Percentiles rank a stretch among this genome's conserved stretches.
phyloP scores from a whole-genome alignment of 2,113 vertebrate species.

The Lathamus discolor region DNA sequence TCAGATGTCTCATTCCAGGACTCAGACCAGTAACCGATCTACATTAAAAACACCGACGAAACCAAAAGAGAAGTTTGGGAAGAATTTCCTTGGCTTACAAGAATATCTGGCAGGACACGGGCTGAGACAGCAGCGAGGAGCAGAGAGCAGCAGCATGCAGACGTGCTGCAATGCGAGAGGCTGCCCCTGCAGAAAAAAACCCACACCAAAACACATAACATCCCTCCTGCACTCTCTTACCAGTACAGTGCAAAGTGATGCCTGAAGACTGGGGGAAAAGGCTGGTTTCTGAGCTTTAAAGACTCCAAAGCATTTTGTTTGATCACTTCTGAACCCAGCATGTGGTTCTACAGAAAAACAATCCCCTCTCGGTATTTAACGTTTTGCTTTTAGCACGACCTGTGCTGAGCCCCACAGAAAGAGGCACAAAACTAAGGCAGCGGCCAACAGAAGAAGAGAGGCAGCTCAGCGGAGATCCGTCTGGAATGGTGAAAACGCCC shows the following conservation, averaged over 20 bases:
- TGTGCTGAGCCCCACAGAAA: not conserved
- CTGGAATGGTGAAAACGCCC: not conserved
- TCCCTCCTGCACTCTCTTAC: not conserved
- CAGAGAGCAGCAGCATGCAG: accelerated
- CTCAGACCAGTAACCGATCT: not conserved
- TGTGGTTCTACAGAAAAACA: accelerated
- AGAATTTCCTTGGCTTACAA: not conserved
- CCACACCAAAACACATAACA: not conserved
- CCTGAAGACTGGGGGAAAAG: not conserved
- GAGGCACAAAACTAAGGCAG: not conserved
- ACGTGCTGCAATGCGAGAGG: accelerated
- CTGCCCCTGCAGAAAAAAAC: not conserved
- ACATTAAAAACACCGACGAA: not conserved
- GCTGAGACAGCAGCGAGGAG: not conserved
- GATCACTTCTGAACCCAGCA: not conserved
- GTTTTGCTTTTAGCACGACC: accelerated
- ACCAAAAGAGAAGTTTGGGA: not conserved
- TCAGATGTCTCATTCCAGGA: not conserved
- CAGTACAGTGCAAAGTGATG: not conserved
- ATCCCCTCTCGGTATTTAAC: accelerated
- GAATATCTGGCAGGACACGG: not conserved
- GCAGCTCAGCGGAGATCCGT: not conserved
- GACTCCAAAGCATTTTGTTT: no score
- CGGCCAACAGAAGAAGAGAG: not conserved
- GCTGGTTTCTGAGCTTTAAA: not conserved